These are phyloP conservation scores for Muntiacus reevesi DNA, from an alignment of 2,113 vertebrate species.

Conservation along the genomic window DNA sequence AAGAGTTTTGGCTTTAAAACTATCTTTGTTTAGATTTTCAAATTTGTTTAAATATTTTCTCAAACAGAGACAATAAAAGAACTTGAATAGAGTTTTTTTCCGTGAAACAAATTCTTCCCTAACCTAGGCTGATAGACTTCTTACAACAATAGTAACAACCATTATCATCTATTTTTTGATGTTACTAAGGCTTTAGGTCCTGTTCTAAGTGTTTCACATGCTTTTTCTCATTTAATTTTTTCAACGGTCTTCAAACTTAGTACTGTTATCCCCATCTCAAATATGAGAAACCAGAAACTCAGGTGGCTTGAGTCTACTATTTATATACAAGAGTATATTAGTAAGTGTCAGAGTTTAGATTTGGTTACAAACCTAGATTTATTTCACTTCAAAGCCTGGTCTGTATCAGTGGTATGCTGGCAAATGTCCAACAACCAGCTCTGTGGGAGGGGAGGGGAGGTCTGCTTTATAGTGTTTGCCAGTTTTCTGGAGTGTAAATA, in stretches of 20 bases:
- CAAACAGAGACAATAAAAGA: conserved; percentile 54
- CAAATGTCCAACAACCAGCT: not conserved
- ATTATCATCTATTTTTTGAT: not conserved
- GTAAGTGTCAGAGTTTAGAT: not conserved
- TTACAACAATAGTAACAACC: not conserved
- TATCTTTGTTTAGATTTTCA: conserved; percentile 68
- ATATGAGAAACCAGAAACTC: not conserved
- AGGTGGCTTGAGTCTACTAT: not conserved
- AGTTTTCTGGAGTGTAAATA: not conserved
- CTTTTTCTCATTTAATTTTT: not conserved
- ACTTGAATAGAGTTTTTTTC: conserved; percentile 21
- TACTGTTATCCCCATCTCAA: not conserved
- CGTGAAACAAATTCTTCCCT: conserved; percentile 31
- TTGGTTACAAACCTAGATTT: not conserved
- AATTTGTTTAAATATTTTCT: conserved; percentile 65
- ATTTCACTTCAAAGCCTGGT: not conserved
- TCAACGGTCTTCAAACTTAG: not conserved
- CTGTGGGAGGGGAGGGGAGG: not conserved
- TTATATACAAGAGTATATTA: no score
- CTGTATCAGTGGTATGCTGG: not conserved
- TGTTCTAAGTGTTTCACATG: not conserved
- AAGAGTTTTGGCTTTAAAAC: conserved; percentile 52
- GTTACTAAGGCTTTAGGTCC: not conserved
- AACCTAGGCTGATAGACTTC: not conserved
- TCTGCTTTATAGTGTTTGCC: not conserved